Conservation (phyloP, 2,797 vertebrate genomes). For the Platalea minor region DNA sequence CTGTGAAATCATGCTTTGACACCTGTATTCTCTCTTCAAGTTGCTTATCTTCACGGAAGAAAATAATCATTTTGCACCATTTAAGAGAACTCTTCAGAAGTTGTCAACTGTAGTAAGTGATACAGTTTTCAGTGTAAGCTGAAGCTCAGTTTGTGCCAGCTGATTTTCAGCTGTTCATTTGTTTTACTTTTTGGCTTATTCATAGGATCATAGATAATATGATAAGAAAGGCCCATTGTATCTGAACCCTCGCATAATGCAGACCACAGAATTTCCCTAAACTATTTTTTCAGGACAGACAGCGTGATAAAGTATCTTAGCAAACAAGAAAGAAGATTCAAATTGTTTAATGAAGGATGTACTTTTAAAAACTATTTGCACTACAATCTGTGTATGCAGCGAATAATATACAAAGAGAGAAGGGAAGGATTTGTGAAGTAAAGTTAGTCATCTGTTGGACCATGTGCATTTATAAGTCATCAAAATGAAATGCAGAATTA, state of each 20-base stretch:
- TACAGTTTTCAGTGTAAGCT: background rate
- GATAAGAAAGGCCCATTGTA: background rate
- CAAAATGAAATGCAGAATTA: background rate
- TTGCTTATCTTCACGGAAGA: background rate
- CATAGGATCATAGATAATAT: background rate
- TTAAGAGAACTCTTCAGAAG: background rate
- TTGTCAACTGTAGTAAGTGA: background rate
- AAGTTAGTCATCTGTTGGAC: background rate
- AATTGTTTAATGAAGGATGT: background rate
- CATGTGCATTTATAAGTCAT: background rate
- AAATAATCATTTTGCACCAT: background rate
- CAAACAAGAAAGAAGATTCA: background rate
- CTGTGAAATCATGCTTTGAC: background rate
- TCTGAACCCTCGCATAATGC: background rate
- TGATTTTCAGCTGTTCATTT: background rate
- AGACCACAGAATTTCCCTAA: background rate
- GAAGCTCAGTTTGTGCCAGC: background rate
- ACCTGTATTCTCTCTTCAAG: background rate
- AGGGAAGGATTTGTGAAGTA: background rate
- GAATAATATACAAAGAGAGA: background rate
- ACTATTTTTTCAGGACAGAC: background rate
- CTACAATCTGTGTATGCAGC: background rate
- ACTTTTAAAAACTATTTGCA: background rate
- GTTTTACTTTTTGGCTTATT: background rate
- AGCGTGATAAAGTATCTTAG: background rate